Evolutionary conservation across 1,140 invertebrate genomes (phyloP).

Genomic region (Probaryconus sp.): DNA sequence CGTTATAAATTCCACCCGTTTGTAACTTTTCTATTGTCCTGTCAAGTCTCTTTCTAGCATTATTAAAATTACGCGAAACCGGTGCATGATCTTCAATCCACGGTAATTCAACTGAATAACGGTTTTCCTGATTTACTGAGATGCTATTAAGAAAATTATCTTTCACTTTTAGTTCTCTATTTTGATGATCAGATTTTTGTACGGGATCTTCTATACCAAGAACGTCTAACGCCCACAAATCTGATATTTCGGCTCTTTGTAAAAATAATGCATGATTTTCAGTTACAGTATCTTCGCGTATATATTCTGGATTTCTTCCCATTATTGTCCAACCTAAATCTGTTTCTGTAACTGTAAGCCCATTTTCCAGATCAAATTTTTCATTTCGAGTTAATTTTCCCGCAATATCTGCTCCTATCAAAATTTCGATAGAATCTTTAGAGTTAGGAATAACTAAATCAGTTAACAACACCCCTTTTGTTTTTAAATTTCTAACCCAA

Average conservation of each 20-base stretch:
- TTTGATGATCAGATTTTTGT: conserved; percentile 48
- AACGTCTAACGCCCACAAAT: conserved; percentile 72
- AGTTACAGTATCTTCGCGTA: neutral
- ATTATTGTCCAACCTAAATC: conserved; percentile 68
- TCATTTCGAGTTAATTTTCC: conserved; percentile 65
- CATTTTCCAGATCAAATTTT: conserved; percentile 49
- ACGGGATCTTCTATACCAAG: conserved; percentile 69
- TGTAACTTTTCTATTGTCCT: conserved; percentile 54
- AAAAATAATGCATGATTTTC: conserved; percentile 49
- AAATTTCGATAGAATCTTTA: conserved; percentile 33
- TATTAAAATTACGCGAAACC: conserved; percentile 46
- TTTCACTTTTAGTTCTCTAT: conserved; percentile 42
- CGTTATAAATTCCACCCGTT: conserved; percentile 45
- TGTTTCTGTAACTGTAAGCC: conserved; percentile 68
- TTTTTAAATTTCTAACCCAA: conserved; percentile 37
- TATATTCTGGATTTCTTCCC: conserved; percentile 50
- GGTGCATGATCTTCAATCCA: conserved; percentile 64
- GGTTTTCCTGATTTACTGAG: conserved; percentile 44
- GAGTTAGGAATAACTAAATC: conserved; percentile 29
- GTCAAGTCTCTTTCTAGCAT: conserved; percentile 47
- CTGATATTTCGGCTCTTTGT: conserved; percentile 33
- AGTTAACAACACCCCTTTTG: conserved; percentile 37
- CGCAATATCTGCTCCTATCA: conserved; percentile 61
- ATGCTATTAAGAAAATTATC: conserved; percentile 63
- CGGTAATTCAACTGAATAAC: conserved; percentile 65